Base-by-base conservation (phyloP, 2,113 vertebrate species). In the Heterocephalus glaber region DNA sequence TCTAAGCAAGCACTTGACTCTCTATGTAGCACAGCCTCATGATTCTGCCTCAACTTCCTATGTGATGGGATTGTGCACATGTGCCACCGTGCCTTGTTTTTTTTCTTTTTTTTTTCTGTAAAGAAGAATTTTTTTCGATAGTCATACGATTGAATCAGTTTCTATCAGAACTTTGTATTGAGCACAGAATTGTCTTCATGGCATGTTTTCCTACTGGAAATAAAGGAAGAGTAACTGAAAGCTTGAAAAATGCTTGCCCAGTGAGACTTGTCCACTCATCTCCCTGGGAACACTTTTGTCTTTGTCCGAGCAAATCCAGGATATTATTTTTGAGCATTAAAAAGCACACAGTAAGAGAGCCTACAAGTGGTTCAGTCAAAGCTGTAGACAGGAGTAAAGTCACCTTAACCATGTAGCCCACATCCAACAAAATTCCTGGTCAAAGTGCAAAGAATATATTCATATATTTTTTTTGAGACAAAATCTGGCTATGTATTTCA, bases 341-440 rank as follows among this genome's bases (percentile, higher is more conserved):
- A n/a, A 13, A 30, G 5, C 17, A 41, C 4, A 0, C 7, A 47
- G 7, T 14, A 11, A 74, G 56, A 58, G 0, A 26, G 19, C 3
- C 28, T 35, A 10, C 0, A 12, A 24, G 2, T 7, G 17, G 82
- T 19, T 6, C 4, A 26, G 20, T 56, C 14, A 8, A 16, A 24
- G 7, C 6, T 35, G 44, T 26, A 10, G 2, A 2, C 35, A 60
- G 13, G 26, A 65, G 6, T 19, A 9, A 38, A 54, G 9, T 14
- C 35, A 41, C 54, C 2, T 30, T 86, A 26, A 66, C 33, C 7
- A 17, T 6, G 11, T 3, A 66, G 1, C 13, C 16, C 26, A 44
- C 14, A n/a, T 7, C 9, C 72, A 52, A 54, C 5, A 84, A 90
- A 65, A 16, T 19, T 20, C 9, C 7, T 44, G 5, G 20, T 3